Evolutionary conservation across 2,113 vertebrate genomes (phyloP), one percentile per base, ranked within the genome.

Genomic region (Gymnobelideus leadbeateri): DNA sequence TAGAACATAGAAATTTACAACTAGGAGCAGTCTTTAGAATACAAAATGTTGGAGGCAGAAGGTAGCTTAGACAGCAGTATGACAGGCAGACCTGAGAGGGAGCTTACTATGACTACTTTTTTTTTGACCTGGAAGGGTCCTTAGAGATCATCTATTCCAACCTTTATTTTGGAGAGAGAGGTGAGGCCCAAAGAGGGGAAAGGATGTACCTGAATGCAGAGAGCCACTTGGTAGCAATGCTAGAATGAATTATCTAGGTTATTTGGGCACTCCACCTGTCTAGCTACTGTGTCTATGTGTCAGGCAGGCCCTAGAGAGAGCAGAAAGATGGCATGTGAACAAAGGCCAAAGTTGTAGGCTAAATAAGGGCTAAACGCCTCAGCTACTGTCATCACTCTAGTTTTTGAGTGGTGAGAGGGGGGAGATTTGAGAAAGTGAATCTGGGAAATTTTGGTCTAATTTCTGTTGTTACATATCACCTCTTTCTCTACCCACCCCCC

Each of bases 401-500:
- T 68, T 68, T 68, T 68, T 68, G 61, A 14, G 14, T 68, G 31
- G 28, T 68, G 31, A 37, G 31, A 12, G 14, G 12, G 31, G 54
- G 26, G 2, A 55, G 7, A 3, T 26, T 8, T 55, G 25, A 68
- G 61, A 68, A 68, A 19, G 37, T 37, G 12, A 68, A 68, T 61
- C 31, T 68, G 12, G 61, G 31, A 68, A 68, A 68, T 68, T 26
- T 68, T 68, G 61, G 31, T 68, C 1, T 37, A 37, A 37, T 68
- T 68, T 68, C 31, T 37, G 1, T 68, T 16, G 61, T 31, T 31
- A 31, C 10, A 61, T 31, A 61, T 61, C 1, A 10, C 3, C 2
- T 1, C 26, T 3, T 31, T 12, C 9, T 28, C 28, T 11, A 0
- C 3, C 3, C 11, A n/a, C n/a, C 8, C 8, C 9, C 26, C 25